Percentiles rank a stretch among this genome's conserved stretches.
Conservation (phyloP, 2,113 vertebrate genomes). For the Nothoprocta pentlandii region DNA sequence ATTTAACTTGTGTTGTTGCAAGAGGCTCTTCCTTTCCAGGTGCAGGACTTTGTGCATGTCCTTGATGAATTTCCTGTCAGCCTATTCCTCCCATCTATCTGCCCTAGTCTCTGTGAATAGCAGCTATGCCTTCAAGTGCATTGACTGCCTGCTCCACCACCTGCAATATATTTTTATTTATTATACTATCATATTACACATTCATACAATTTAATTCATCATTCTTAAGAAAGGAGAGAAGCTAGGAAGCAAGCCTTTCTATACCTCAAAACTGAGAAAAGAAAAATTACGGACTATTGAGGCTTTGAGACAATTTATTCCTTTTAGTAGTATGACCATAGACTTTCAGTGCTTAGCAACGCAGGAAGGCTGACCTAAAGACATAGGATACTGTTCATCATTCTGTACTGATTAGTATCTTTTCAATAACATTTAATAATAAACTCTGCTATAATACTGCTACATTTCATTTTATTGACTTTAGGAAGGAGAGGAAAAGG, state of each 20-base stretch:
- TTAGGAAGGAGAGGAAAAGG: not conserved
- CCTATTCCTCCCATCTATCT: not conserved
- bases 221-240: not conserved
- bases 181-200: not conserved
- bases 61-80: not conserved
- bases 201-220: not conserved
- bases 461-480: not conserved
- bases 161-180: not conserved
- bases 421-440: not conserved
- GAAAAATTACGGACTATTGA: not conserved
- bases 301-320: not conserved
- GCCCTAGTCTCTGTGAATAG: not conserved
- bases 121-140: not conserved
- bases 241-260: not conserved
- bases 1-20: not conserved
- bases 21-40: not conserved
- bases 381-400: not conserved
- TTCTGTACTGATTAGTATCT: not conserved
- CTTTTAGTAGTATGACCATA: not conserved
- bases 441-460: accelerated
- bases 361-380: not conserved
- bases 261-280: not conserved
- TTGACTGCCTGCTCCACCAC: not conserved
- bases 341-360: not conserved
- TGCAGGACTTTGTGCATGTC: not conserved